Percentiles rank a stretch among this genome's conserved stretches.
Conservation (phyloP, 2,888 invertebrate species). For the Sthenelais limicola region DNA sequence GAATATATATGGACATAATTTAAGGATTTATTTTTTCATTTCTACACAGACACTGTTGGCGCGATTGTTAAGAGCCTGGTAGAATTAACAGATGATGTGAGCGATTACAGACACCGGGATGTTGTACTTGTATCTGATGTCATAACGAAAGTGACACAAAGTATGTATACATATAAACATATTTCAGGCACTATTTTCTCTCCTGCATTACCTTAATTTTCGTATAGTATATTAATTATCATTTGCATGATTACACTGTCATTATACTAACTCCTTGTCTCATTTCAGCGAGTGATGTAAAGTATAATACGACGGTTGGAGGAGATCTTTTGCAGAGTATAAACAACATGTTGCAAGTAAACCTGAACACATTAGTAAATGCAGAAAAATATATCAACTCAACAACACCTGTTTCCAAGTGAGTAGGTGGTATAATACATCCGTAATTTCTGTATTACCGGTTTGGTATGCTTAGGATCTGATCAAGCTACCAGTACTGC, state of each 20-base stretch:
- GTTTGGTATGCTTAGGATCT: too few relatives aligned
- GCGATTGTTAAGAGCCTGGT: not conserved
- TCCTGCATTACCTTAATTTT: not conserved
- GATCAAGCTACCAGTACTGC: too few relatives aligned
- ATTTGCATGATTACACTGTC: too few relatives aligned
- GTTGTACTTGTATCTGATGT: not conserved
- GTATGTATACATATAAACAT: not conserved
- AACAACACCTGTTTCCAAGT: slow-evolving; percentile 9
- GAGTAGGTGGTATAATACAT: not conserved
- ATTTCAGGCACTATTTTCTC: not conserved
- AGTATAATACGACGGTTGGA: too few relatives aligned
- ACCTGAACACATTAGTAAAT: not conserved
- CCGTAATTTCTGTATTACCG: not conserved
- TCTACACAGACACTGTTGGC: not conserved
- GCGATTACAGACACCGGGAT: slow-evolving; percentile 2
- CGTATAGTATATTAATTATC: too few relatives aligned
- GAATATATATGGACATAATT: too few relatives aligned
- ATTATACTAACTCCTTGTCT: not conserved
- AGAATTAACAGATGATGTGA: not conserved
- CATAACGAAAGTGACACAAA: not conserved
- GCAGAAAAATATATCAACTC: not conserved
- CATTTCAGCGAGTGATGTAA: too few relatives aligned
- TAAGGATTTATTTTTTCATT: too few relatives aligned
- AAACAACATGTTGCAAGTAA: slow-evolving; percentile 5
- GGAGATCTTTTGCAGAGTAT: not conserved